A percentile compares a stretch with the other conserved stretches of the same genome.
Conservation (phyloP, 1,140 invertebrate species). For the Capitella teleta region DNA sequence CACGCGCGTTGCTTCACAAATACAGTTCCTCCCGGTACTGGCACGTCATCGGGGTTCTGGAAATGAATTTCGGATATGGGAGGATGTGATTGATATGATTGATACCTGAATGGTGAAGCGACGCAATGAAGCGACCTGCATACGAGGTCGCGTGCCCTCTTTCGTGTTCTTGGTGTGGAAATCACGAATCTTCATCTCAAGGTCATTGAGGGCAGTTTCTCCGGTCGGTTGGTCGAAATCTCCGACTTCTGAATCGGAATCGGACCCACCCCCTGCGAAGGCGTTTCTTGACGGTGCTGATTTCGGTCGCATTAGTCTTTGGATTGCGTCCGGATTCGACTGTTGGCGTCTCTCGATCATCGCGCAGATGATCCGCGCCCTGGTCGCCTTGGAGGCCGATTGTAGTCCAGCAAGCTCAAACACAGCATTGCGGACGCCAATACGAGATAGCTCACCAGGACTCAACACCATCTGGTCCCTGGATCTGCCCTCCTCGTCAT, state of each 20-base stretch:
- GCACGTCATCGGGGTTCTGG: constrained; percentile 6
- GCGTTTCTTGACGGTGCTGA: background rate
- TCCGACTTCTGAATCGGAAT: background rate
- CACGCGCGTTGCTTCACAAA: constrained; percentile 1
- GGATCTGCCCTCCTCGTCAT: too few relatives aligned
- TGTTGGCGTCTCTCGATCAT: background rate
- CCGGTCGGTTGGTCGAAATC: constrained; percentile 2
- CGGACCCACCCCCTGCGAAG: background rate
- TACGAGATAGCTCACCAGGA: too few relatives aligned
- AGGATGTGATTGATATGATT: background rate
- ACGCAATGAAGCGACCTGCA: background rate
- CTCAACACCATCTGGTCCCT: too few relatives aligned
- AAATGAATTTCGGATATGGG: background rate
- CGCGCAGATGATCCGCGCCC: background rate
- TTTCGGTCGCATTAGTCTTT: background rate
- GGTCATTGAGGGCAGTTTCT: background rate
- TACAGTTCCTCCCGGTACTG: constrained; percentile 6
- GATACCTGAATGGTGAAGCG: constrained; percentile 6
- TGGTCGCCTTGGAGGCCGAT: background rate
- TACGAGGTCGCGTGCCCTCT: background rate
- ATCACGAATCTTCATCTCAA: background rate
- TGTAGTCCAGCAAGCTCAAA: background rate
- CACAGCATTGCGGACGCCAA: background rate
- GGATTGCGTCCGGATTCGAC: background rate
- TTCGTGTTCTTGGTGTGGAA: background rate